phyloP scores from a whole-genome alignment of 2,888 invertebrate species.

The Eupithecia dodoneata region DNA sequence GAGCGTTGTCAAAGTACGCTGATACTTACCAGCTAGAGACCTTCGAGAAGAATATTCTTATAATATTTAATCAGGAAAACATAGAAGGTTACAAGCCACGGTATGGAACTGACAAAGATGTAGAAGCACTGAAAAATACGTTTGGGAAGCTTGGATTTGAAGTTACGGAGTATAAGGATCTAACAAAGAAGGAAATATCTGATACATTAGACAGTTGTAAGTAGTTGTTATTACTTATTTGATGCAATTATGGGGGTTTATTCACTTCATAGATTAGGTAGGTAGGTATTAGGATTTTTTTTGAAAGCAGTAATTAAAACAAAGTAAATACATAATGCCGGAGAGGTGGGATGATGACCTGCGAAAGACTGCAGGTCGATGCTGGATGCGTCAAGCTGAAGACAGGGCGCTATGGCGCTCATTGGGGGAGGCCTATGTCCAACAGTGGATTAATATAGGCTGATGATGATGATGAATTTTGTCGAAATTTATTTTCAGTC shows the following conservation, averaged over 20 bases:
- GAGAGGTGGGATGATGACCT: too few relatives aligned
- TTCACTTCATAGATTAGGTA: background rate
- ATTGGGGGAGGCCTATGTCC: too few relatives aligned
- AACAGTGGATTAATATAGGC: too few relatives aligned
- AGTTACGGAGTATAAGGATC: constrained; percentile 57
- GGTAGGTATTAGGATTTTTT: background rate
- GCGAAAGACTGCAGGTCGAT: too few relatives aligned
- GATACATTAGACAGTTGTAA: constrained; percentile 60
- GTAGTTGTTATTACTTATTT: constrained; percentile 35
- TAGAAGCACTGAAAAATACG: constrained; percentile 55
- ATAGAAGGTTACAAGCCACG: constrained; percentile 60
- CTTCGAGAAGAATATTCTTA: constrained; percentile 66
- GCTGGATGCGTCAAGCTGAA: too few relatives aligned
- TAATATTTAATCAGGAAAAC: constrained; percentile 69
- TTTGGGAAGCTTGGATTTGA: constrained; percentile 65
- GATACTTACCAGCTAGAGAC: constrained; percentile 67
- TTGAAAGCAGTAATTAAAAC: background rate
- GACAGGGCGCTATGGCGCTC: too few relatives aligned
- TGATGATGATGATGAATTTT: background rate
- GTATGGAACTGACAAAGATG: constrained; percentile 66
- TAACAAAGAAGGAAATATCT: constrained; percentile 60
- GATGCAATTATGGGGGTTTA: background rate
- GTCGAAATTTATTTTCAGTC: constrained; percentile 47
- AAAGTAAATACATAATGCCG: too few relatives aligned
- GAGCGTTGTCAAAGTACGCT: constrained; percentile 58